phyloP scores from a whole-genome alignment of 2,113 vertebrate genomes.

The Setophaga petechia region DNA sequence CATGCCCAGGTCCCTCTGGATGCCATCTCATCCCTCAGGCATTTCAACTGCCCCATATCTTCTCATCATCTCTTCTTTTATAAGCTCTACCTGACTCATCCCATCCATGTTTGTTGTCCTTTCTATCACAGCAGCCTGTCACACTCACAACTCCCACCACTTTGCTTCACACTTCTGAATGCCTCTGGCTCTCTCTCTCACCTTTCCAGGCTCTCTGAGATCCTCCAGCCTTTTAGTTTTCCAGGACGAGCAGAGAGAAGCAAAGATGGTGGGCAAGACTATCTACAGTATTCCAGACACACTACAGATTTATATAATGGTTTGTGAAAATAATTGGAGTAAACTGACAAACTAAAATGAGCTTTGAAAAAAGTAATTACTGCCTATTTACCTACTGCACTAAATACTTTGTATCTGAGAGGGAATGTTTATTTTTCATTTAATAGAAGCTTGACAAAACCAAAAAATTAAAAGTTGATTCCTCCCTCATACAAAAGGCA shows the following conservation, averaged over 20 bases:
- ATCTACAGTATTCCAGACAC: not conserved
- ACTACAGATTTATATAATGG: fast-evolving
- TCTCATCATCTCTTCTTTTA: not conserved
- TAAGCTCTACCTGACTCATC: not conserved
- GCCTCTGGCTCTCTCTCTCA: not conserved
- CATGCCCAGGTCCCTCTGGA: not conserved
- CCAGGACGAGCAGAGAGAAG: not conserved
- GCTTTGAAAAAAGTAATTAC: not conserved
- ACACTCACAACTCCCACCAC: not conserved
- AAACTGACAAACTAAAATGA: not conserved
- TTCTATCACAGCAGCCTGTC: not conserved
- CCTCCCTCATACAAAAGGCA: not conserved
- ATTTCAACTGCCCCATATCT: not conserved
- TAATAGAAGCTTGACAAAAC: not conserved
- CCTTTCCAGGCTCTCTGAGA: not conserved
- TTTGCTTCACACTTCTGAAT: not conserved
- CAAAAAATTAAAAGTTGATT: not conserved
- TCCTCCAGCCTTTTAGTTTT: not conserved
- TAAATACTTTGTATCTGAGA: not conserved
- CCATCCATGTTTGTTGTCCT: not conserved
- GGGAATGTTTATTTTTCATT: not conserved
- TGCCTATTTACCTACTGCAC: not conserved
- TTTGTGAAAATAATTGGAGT: not conserved
- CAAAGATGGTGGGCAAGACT: not conserved
- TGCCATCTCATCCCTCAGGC: not conserved